These are phyloP conservation scores for Zaprionus africanus DNA, from an alignment of 1,140 invertebrate genomes.

Conservation along the genomic window DNA sequence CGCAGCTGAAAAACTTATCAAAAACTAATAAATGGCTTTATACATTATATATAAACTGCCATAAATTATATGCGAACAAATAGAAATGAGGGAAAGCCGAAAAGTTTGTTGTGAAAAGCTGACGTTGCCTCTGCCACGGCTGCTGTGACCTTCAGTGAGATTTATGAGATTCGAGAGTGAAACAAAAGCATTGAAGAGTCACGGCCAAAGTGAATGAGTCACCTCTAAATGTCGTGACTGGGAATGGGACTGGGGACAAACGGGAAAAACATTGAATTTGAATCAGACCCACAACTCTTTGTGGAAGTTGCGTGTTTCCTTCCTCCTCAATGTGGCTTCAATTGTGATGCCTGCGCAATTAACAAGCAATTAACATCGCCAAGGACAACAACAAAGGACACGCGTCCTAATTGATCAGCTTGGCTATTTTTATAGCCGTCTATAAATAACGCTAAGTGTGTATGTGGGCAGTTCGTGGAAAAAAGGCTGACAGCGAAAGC, in stretches of 20 bases:
- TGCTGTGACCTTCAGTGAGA: conserved; percentile 35
- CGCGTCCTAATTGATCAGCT: conserved; percentile 24
- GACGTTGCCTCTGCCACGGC: not conserved
- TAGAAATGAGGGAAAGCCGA: conserved; percentile 3
- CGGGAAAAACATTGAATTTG: not conserved
- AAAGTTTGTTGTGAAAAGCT: conserved; percentile 24
- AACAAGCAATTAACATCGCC: conserved; percentile 54
- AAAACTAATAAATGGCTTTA: conserved; percentile 9
- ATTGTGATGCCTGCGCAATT: conserved; percentile 51
- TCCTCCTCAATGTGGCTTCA: conserved; percentile 22
- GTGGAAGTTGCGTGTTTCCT: conserved; percentile 52
- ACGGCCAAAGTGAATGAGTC: conserved; percentile 25
- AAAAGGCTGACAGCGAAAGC: conserved; percentile 7
- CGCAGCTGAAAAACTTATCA: conserved; percentile 1
- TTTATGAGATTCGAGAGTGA: conserved; percentile 19
- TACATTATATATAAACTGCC: not conserved
- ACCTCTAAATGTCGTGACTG: not conserved
- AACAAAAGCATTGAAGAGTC: conserved; percentile 18
- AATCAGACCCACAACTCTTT: conserved; percentile 22
- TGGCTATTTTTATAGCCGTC: conserved; percentile 8
- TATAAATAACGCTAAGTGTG: conserved; percentile 17
- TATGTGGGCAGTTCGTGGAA: not conserved
- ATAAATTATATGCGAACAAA: conserved; percentile 12
- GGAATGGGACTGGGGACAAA: not conserved
- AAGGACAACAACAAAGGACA: conserved; percentile 6